These are phyloP conservation scores for Microtus montanus DNA, from an alignment of 2,113 vertebrate species.

Conservation along the genomic window DNA sequence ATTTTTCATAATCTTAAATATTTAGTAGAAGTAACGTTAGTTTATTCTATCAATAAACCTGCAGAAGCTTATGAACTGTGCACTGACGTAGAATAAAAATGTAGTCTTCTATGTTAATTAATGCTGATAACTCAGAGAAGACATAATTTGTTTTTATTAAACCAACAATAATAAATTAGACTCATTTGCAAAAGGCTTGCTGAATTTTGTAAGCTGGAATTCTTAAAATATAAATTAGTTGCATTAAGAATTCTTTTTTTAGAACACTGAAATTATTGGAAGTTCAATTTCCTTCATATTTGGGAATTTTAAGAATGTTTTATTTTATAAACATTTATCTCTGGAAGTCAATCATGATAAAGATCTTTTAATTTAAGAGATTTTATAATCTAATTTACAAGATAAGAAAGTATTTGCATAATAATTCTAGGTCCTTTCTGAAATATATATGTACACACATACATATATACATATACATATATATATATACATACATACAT, in stretches of 20 bases:
- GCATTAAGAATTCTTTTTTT: conserved; percentile 25
- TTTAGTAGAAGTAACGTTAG: background rate
- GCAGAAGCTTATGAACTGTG: background rate
- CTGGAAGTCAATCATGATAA: background rate
- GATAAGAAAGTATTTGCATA: background rate
- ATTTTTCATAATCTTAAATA: conserved; percentile 18
- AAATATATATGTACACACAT: background rate
- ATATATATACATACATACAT: background rate
- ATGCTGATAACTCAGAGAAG: background rate
- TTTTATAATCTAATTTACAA: conserved; percentile 30
- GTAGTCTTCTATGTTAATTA: conserved; percentile 7
- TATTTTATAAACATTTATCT: conserved; percentile 31
- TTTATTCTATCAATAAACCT: background rate
- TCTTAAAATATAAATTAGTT: conserved; percentile 42
- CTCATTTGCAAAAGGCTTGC: conserved; percentile 9
- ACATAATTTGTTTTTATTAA: conserved; percentile 34
- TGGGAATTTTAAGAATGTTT: conserved; percentile 30
- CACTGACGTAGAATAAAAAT: background rate
- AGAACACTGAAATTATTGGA: background rate
- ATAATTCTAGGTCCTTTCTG: background rate
- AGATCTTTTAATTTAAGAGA: conserved; percentile 7
- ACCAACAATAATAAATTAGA: conserved; percentile 31
- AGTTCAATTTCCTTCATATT: conserved; percentile 24
- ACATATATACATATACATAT: background rate
- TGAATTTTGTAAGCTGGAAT: conserved; percentile 2